A percentile compares a stretch with the other conserved stretches of the same genome.
phyloP scores from a whole-genome alignment of 2,888 invertebrate genomes.

The Lepidochrysops patricia region DNA sequence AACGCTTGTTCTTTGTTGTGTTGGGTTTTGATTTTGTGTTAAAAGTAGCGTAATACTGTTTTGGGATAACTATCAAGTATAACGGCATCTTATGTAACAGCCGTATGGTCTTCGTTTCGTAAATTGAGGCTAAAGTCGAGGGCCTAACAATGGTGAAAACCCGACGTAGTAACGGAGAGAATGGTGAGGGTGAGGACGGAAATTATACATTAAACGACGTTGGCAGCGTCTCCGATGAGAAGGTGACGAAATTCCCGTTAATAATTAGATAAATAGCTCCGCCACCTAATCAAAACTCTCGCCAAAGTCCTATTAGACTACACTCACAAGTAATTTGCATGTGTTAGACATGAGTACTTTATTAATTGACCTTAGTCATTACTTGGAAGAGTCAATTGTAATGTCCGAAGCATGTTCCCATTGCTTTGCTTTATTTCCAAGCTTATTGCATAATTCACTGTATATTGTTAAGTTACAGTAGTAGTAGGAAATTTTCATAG shows the following conservation, averaged over 20 bases:
- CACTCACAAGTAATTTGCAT: slow-evolving; percentile 37
- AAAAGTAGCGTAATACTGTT: slow-evolving; percentile 34
- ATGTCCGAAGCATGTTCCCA: neutral
- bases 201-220: slow-evolving; percentile 64
- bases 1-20: slow-evolving; percentile 58
- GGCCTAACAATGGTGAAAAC: slow-evolving; percentile 70
- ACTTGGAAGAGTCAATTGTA: neutral
- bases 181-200: slow-evolving; percentile 67
- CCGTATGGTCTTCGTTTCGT: slow-evolving; percentile 44
- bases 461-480: neutral
- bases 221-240: slow-evolving; percentile 66
- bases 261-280: slow-evolving; percentile 34
- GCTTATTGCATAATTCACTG: neutral
- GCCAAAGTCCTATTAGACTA: slow-evolving; percentile 40
- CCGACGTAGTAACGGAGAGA: slow-evolving; percentile 71
- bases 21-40: slow-evolving; percentile 42
- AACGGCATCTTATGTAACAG: slow-evolving; percentile 45
- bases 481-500: neutral
- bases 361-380: slow-evolving; percentile 2
- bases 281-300: slow-evolving; percentile 36
- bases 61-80: slow-evolving; percentile 40
- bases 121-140: slow-evolving; percentile 41
- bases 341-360: slow-evolving; percentile 29
- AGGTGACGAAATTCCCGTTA: slow-evolving; percentile 46
- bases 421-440: neutral